A percentile compares a stretch with the other conserved stretches of the same genome.
Conservation (phyloP, 2,113 vertebrate genomes). For the Cyrtonyx montezumae region DNA sequence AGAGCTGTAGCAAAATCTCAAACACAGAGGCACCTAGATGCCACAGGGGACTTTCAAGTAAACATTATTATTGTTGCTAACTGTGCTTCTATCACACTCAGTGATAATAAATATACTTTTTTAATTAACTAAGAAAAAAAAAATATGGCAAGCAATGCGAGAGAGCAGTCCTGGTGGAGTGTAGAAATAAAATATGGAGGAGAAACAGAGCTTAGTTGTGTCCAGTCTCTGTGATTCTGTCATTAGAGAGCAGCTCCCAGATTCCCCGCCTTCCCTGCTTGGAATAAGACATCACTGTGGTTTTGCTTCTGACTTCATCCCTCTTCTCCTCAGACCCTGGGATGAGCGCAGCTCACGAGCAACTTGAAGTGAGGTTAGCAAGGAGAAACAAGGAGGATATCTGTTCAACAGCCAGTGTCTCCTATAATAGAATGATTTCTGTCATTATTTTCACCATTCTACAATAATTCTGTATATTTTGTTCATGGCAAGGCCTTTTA, state of each 20-base stretch:
- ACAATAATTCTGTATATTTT: not conserved
- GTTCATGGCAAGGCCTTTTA: not conserved
- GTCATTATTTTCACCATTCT: not conserved
- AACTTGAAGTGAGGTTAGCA: not conserved
- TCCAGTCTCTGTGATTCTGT: not conserved
- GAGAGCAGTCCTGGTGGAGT: too few relatives aligned
- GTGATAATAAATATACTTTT: not conserved
- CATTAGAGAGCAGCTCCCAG: not conserved
- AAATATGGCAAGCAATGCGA: too few relatives aligned
- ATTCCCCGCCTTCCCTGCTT: rapidly evolving
- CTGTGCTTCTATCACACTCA: not conserved
- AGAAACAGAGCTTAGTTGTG: not conserved
- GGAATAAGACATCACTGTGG: not conserved
- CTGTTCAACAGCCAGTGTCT: not conserved
- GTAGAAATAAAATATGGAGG: not conserved
- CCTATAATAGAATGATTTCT: not conserved
- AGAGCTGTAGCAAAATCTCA: not conserved
- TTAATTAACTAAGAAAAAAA: not conserved
- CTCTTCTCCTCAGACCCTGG: not conserved
- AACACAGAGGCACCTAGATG: not conserved
- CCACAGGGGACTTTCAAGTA: rapidly evolving
- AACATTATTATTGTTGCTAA: not conserved
- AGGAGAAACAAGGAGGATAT: not conserved
- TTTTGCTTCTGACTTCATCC: not conserved
- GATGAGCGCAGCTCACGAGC: not conserved